Percentiles rank a stretch among this genome's conserved stretches.
These are phyloP conservation scores for Prinia subflava DNA, from an alignment of 2,113 vertebrate species.

Conservation along the genomic window DNA sequence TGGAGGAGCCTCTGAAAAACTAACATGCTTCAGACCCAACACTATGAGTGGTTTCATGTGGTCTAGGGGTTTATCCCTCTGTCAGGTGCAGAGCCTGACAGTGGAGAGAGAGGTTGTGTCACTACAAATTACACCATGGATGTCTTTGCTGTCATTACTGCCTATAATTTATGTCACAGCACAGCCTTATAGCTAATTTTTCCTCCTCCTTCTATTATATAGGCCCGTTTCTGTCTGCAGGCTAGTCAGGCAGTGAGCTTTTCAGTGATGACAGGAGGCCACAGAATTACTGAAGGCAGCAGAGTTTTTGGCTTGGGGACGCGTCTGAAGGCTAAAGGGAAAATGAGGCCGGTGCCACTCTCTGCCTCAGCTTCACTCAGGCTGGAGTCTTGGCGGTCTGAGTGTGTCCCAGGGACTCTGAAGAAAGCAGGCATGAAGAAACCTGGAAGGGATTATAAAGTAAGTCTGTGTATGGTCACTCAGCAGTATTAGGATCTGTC, in stretches of 20 bases:
- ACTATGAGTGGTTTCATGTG: not conserved
- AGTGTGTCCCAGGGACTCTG: not conserved
- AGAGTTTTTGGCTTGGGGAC: not conserved
- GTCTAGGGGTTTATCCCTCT: not conserved
- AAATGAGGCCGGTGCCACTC: not conserved
- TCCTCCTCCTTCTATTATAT: not conserved
- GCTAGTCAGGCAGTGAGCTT: not conserved
- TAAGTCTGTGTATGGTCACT: not conserved
- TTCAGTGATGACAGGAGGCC: not conserved
- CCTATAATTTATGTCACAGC: not conserved
- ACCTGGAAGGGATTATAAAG: not conserved
- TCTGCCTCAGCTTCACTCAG: not conserved
- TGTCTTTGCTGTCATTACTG: not conserved
- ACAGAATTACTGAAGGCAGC: not conserved
- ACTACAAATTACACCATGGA: not conserved
- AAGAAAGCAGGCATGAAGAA: not conserved
- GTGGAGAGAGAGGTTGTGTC: not conserved
- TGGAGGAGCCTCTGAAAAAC: not conserved
- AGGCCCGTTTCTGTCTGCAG: not conserved
- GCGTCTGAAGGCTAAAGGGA: not conserved
- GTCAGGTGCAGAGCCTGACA: not conserved
- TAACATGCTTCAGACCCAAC: not conserved
- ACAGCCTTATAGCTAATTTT: not conserved
- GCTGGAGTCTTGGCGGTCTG: fast-evolving
- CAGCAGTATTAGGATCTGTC: not conserved